These are phyloP conservation scores for Furcifer pardalis DNA, from an alignment of 2,797 vertebrate species.

Conservation along the genomic window DNA sequence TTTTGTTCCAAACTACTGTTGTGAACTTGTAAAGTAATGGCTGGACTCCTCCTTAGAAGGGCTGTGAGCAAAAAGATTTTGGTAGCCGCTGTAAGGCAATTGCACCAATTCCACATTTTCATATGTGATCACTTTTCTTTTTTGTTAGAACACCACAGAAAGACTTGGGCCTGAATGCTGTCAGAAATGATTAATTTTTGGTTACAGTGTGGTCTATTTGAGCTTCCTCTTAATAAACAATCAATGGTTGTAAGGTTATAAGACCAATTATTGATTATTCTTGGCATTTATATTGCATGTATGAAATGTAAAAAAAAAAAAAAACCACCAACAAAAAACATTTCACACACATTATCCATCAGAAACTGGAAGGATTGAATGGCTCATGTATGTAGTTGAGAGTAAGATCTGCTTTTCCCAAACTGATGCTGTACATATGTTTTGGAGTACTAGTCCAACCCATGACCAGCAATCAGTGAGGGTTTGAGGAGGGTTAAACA, in stretches of 20 bases:
- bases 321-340: too few species aligned
- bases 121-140: background rate
- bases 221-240: background rate
- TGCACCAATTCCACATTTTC: background rate
- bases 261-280: background rate
- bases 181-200: background rate
- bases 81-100: background rate
- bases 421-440: background rate
- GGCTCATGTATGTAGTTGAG: background rate
- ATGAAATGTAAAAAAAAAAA: background rate
- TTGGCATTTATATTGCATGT: background rate
- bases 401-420: background rate
- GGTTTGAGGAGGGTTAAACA: background rate
- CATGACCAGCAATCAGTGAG: background rate
- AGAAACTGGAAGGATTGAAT: background rate
- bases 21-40: slow-evolving; percentile 21
- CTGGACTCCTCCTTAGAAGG: background rate
- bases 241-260: background rate
- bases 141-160: slow-evolving; percentile 26
- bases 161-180: too few species aligned
- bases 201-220: slow-evolving; percentile 3
- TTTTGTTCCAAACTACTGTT: slow-evolving; percentile 18
- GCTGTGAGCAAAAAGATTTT: slow-evolving; percentile 7
- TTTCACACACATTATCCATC: background rate
- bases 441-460: background rate